A percentile compares a stretch with the other conserved stretches of the same genome.
Conservation (phyloP, 2,113 vertebrate genomes). For the Rynchops niger region DNA sequence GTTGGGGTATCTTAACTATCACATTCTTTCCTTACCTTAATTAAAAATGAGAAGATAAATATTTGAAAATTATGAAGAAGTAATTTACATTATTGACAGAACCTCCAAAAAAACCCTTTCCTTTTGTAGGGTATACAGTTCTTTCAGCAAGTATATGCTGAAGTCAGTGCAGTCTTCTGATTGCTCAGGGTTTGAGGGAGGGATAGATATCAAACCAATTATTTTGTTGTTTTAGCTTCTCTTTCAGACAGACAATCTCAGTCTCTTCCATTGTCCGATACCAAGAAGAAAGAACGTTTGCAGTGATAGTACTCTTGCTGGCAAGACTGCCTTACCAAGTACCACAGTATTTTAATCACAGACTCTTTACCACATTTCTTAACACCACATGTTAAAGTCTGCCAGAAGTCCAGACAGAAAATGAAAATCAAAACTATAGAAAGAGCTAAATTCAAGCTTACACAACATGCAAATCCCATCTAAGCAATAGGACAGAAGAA, state of each 20-base stretch:
- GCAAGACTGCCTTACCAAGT: neutral
- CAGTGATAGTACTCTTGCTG: neutral
- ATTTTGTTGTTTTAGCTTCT: neutral
- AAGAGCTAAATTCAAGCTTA: neutral
- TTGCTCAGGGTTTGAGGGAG: neutral
- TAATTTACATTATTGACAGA: neutral
- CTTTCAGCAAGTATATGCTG: neutral
- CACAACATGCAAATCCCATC: neutral
- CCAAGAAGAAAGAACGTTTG: neutral
- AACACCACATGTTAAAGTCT: neutral
- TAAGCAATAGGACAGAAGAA: neutral
- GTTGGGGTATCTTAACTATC: neutral
- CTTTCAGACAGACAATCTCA: neutral
- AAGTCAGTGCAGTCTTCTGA: neutral
- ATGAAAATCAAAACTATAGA: neutral
- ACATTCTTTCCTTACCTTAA: constrained; percentile 10
- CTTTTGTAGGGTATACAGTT: neutral
- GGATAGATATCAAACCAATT: neutral
- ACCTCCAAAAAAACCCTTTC: neutral
- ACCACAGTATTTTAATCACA: neutral
- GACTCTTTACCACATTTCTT: neutral
- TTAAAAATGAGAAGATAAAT: constrained; percentile 17
- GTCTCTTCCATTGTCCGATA: neutral
- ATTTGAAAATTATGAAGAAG: constrained; percentile 16
- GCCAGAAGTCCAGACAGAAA: neutral